Base-by-base conservation (phyloP, 2,888 invertebrate species). In the Pseudococcus jackbeardsleyi region DNA sequence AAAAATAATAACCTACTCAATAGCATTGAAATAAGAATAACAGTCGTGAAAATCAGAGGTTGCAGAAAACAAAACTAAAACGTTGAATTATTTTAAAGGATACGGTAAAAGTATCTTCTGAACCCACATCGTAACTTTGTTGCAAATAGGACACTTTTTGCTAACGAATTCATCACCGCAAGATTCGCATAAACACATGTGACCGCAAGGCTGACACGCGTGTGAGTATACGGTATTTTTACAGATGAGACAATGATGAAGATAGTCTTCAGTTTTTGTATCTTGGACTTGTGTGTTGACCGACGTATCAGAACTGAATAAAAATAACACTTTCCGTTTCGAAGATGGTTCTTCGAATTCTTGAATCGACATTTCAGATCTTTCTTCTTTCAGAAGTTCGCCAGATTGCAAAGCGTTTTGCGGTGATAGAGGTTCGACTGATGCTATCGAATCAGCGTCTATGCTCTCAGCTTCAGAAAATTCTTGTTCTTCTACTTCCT, bases 131-230 rank as follows among this genome's bases (percentile, higher is more conserved):
- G 64, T 64, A 6, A 17, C 39, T 72, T 86, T 86, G 33, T 48
- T 19, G 72, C 86, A 86, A 12, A 86, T n/a, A 9, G 86, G 86
- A 11, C 86, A 86, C 12, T 68, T 86, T 19, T 86, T 86, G 12
- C 72, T 64, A 0, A 86, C 86, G 5, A 86, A 64, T 42, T 86
- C 22, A 3, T 15, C 19, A 15, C 86, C 22, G 46, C 86, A 86
- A 42, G 33, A 46, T 5, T n/a, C 42, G 39, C 86, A 86, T 68
- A 86, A 26, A 68, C 86, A 86, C 72, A 86, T 33, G 64, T 86
- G 86, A 19, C 86, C 86, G 42, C 86, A 86, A 42, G 86, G 86
- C 22, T 86, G 86, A 22, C 86, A 86, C n/a, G 86, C 86, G 48
- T 42, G 64, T 3, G 86, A n/a, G 46, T 86, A 86, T 2, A 68